These are phyloP conservation scores for Telmatochromis brichardi DNA, from an alignment of 2,113 vertebrate species.

Conservation along the genomic window DNA sequence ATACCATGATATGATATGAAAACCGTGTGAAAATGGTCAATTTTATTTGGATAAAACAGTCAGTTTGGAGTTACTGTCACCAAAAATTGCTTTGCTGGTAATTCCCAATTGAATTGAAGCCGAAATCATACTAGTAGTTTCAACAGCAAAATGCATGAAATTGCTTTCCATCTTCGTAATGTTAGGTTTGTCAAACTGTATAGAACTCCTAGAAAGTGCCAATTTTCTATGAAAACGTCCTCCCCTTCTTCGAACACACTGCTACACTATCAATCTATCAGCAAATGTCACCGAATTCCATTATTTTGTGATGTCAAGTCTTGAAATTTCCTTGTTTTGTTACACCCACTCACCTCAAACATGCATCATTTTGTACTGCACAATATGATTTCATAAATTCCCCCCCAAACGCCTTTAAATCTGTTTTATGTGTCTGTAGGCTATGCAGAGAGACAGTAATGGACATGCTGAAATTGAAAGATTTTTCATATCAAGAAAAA, in stretches of 20 bases:
- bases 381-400: background rate
- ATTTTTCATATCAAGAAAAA: background rate
- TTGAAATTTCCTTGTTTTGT: background rate
- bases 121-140: accelerated
- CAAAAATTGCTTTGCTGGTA: background rate
- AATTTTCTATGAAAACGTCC: background rate
- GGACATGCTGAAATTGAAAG: background rate
- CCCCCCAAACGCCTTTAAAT: background rate
- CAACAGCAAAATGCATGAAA: background rate
- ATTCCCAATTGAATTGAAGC: background rate
- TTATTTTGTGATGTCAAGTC: background rate
- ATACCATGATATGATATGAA: background rate
- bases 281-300: constrained; percentile 2
- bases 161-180: background rate
- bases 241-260: background rate
- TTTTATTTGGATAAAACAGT: background rate
- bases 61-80: background rate
- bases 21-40: background rate
- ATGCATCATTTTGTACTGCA: background rate
- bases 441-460: background rate
- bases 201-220: background rate
- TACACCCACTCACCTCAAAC: background rate
- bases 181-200: background rate
- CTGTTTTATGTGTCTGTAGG: background rate
- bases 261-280: background rate